Evolutionary conservation across 2,888 invertebrate genomes (phyloP).

Genomic region (Eubasilissa splendida): DNA sequence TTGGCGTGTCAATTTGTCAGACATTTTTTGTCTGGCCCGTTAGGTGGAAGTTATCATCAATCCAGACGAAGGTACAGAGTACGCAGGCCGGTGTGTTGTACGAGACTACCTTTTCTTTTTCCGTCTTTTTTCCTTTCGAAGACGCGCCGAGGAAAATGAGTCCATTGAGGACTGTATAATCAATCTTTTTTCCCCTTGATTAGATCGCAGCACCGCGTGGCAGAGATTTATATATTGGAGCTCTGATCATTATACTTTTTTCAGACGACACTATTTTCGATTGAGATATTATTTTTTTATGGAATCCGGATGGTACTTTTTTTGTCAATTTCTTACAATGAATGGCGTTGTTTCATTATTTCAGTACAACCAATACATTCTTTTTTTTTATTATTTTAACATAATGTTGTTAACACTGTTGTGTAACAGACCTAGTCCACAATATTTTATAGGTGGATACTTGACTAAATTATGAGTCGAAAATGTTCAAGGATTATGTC

Average conservation of each 20-base stretch:
- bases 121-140: constrained; percentile 20
- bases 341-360: too few relatives aligned
- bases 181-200: constrained; percentile 49
- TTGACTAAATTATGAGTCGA: too few relatives aligned
- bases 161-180: constrained; percentile 40
- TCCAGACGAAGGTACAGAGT: constrained; percentile 39
- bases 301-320: too few relatives aligned
- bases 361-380: too few relatives aligned
- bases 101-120: constrained; percentile 23
- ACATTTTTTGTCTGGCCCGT: constrained; percentile 50
- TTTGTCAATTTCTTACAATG: too few relatives aligned
- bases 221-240: constrained; percentile 44
- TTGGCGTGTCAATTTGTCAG: constrained; percentile 57
- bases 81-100: constrained; percentile 27
- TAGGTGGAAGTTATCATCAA: constrained; percentile 47
- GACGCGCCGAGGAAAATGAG: constrained; percentile 37
- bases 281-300: too few relatives aligned
- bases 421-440: too few relatives aligned
- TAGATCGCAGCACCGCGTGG: constrained; percentile 42
- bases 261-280: background rate
- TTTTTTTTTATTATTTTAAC: too few relatives aligned
- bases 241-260: constrained; percentile 28
- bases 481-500: too few relatives aligned
- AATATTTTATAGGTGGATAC: too few relatives aligned
- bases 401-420: too few relatives aligned